phyloP scores from a whole-genome alignment of 2,888 invertebrate genomes.

The Yponomeuta cagnagella region DNA sequence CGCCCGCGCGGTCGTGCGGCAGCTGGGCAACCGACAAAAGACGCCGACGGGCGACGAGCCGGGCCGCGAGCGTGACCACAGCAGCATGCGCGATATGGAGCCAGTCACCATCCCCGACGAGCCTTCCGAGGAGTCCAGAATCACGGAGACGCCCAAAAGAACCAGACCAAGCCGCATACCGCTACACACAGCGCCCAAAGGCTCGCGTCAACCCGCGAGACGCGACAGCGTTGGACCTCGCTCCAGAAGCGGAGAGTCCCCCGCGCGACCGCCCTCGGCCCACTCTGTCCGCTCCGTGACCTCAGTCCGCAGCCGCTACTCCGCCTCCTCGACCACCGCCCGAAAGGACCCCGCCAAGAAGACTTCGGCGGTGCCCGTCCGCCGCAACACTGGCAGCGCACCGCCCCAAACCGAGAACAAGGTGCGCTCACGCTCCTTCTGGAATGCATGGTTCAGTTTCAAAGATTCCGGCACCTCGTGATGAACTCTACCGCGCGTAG shows the following conservation, averaged over 20 bases:
- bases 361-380: constrained; percentile 54
- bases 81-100: constrained; percentile 65
- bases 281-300: constrained; percentile 22
- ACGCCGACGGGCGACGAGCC: constrained; percentile 33
- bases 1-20: constrained; percentile 85
- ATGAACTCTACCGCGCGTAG: neutral
- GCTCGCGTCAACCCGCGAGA: constrained; percentile 75
- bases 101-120: constrained; percentile 66
- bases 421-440: constrained; percentile 84
- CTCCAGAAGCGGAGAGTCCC: constrained; percentile 62
- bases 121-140: constrained; percentile 75
- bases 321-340: constrained; percentile 30
- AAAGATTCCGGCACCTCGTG: constrained; percentile 28
- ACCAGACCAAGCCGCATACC: constrained; percentile 81
- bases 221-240: constrained; percentile 49
- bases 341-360: constrained; percentile 31
- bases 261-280: constrained; percentile 64
- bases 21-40: constrained; percentile 73
- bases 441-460: constrained; percentile 71
- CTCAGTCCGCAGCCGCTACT: constrained; percentile 33
- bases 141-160: constrained; percentile 66
- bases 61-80: constrained; percentile 37
- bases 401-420: constrained; percentile 72
- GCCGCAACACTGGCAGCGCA: constrained; percentile 37
- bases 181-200: constrained; percentile 69